Conservation (phyloP, 2,797 vertebrate genomes). For the Thunnus albacares region DNA sequence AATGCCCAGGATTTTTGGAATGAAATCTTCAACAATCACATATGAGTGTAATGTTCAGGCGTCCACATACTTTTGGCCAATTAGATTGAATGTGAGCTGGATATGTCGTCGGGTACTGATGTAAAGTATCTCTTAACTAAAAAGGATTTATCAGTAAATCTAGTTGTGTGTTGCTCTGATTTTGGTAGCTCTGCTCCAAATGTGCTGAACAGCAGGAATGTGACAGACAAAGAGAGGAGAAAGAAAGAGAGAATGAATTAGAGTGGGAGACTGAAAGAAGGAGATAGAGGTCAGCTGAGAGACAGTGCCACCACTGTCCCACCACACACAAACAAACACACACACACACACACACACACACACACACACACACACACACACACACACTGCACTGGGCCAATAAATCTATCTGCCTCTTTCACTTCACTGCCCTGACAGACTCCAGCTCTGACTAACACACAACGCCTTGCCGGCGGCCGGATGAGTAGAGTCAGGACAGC, state of each 20-base stretch:
- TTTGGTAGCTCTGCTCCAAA: constrained; percentile 15
- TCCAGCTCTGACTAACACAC: constrained; percentile 28
- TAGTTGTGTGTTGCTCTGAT: constrained; percentile 8
- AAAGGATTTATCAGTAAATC: constrained; percentile 1
- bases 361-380: constrained; percentile 14
- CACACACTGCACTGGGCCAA: constrained; percentile 1
- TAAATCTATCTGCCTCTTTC: constrained; percentile 49
- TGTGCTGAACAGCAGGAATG: constrained; percentile 67
- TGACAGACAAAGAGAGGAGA: constrained; percentile 63
- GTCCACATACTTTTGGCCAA: neutral
- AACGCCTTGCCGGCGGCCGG: constrained; percentile 34
- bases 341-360: neutral
- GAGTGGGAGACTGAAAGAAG: constrained; percentile 42
- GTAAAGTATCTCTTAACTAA: neutral
- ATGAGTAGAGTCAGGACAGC: constrained; percentile 20
- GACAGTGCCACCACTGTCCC: constrained; percentile 56
- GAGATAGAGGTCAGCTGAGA: constrained; percentile 41
- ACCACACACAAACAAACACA: constrained; percentile 1
- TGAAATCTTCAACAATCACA: neutral
- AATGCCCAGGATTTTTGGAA: neutral
- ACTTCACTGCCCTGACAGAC: constrained; percentile 50
- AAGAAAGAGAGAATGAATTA: constrained; percentile 31
- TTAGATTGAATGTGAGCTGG: neutral
- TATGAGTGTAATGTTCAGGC: neutral
- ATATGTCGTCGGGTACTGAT: neutral